Conservation (phyloP, 2,888 invertebrate species). For the Agrotis ipsilon region DNA sequence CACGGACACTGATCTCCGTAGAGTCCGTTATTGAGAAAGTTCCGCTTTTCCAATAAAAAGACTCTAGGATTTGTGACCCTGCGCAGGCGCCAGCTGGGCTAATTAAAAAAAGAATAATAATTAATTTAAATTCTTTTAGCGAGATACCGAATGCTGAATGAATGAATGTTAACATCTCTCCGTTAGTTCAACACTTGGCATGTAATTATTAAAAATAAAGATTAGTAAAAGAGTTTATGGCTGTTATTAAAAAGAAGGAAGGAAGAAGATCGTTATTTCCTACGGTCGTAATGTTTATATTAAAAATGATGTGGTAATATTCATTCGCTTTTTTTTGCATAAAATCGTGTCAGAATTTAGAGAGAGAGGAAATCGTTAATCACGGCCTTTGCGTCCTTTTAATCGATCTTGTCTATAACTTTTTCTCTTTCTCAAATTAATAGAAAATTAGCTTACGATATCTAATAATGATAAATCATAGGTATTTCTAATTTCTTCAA, state of each 20-base stretch:
- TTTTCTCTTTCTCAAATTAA: background rate
- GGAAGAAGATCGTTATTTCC: conserved; percentile 63
- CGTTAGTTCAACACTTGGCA: conserved; percentile 38
- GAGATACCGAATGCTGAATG: conserved; percentile 17
- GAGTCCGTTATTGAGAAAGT: conserved; percentile 84
- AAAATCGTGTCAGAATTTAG: conserved; percentile 23
- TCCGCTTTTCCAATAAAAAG: conserved; percentile 82
- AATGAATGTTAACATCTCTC: conserved; percentile 33
- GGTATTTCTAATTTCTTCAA: background rate
- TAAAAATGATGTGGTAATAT: conserved; percentile 40
- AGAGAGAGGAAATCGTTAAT: conserved; percentile 50
- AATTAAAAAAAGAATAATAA: conserved; percentile 19
- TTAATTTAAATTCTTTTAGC: conserved; percentile 16
- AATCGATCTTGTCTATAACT: background rate
- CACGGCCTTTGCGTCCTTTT: conserved; percentile 6
- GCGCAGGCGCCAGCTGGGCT: conserved; percentile 46
- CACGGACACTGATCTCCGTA: conserved; percentile 69
- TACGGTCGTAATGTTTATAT: conserved; percentile 48
- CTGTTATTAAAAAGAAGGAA: conserved; percentile 59
- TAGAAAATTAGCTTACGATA: background rate
- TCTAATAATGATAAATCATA: background rate
- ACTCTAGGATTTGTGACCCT: conserved; percentile 56
- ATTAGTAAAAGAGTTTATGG: conserved; percentile 56
- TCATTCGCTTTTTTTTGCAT: conserved; percentile 36
- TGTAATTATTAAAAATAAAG: conserved; percentile 53